Evolutionary conservation across 2,797 vertebrate genomes (phyloP), one percentile per base, ranked within the genome.

Genomic region (Pyrrhura leucotis): DNA sequence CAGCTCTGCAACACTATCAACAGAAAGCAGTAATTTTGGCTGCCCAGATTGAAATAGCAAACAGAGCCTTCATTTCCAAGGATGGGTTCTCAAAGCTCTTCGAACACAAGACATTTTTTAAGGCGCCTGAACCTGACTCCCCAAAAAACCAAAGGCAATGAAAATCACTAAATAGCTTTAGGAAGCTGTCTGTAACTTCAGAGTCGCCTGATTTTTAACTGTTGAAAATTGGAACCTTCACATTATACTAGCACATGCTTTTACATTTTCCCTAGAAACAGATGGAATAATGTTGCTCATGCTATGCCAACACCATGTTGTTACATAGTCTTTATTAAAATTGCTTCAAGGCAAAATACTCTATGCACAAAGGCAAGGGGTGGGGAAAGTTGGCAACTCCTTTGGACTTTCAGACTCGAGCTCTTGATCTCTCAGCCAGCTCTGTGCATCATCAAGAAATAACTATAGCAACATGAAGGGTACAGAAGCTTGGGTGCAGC

Each of bases 211-310:
- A 51, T 66, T 96, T 94, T 84, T 76, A 89, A 85, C 45, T 37
- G 73, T 39, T 91, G 82, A 88, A 89, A 94, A 88, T 47, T 76
- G 56, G 79, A 95, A 91, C 83, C 76, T 58, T 59, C 78, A 61
- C 67, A 37, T 78, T 95, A 84, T 48, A 79, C 77, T 88, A 85
- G 90, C 89, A 92, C 39, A 71, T 76, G 5, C 51, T 96, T 94
- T 90, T 91, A 89, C 89, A 76, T 96, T 95, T 95, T 85, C 89
- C 63, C 74, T 77, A 85, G 76, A 94, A 96, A 93, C 92, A 95
- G 96, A 96, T 93, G 95, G 96, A 94, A 88, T 94, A 82, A 94
- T 58, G 71, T 48, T 96, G 91, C 92, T 97, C 91, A 86, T 82
- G 79, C 87, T 82, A 94, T 96, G 96, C 94, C 96, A 96, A 88